Base-by-base conservation (phyloP, 2,113 vertebrate genomes). In the Ammodytes marinus region DNA sequence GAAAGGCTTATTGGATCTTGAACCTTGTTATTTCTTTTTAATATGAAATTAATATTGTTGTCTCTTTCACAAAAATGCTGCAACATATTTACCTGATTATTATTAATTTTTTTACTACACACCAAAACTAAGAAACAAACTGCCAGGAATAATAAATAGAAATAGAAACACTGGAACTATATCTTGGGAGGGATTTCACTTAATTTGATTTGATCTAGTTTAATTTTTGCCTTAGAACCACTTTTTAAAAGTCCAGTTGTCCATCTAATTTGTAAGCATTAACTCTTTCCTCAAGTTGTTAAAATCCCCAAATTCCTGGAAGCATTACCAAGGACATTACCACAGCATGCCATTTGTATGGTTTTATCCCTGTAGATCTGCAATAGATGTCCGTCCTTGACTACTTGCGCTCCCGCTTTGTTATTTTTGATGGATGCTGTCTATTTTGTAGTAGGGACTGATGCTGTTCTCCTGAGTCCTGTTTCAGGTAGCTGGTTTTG, bases 391-490 rank as follows among this genome's bases (percentile, higher is more conserved):
- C 8, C 8, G 0, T 6, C 17, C 54, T 47, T 3, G 4, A 2
- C 45, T 61, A 5, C 14, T 39, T 50, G 9, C 11, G 0, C 17
- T 49, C n/a, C 55, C 13, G 39, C 39, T 74, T 57, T 74, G n/a
- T 69, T 64, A 67, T 68, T 75, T 19, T 47, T 52, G 35, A 61
- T 52, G 61, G 57, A 71, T 43, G 63, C 12, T 40, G 54, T 50
- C 49, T 35, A 53, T 27, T 63, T 80, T n/a, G 39, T 35, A 19
- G 69, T 54, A 10, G 6, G 74, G 19, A 46, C 46, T 42, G n/a
- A 58, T 66, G 37, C 52, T 82, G n/a, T 61, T 60, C 50, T 63
- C 12, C 52, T 50, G 60, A n/a, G n/a, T n/a, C n/a, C n/a, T n/a
- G n/a, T n/a, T n/a, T n/a, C n/a, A n/a, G n/a, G n/a, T n/a, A n/a